Evolutionary conservation across 2,888 invertebrate genomes (phyloP), one percentile per base, ranked within the genome.

Genomic region (Cosmia pyralina): DNA sequence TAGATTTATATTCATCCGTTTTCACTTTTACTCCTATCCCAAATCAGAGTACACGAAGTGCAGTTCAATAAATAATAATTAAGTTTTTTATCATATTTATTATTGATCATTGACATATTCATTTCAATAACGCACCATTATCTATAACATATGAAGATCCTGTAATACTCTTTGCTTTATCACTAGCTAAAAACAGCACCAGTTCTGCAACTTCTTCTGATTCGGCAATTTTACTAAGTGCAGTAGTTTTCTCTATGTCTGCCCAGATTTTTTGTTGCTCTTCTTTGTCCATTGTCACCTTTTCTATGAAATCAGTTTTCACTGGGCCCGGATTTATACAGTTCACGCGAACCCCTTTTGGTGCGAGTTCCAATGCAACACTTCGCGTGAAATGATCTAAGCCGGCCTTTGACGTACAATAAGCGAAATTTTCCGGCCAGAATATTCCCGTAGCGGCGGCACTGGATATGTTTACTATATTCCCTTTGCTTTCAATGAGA

Each of bases 311-410:
- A 79, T 87, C 83, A n/a, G 88, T 88, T 76, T 74, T 86, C 11
- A 89, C 88, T 0, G 87, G 86, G 6, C 88, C 88, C 11, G 99
- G 99, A 93, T 98, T 98, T 0, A 99, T 98, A 72, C 97, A 96
- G 92, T 99, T 99, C 1, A 98, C 98, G 28, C 98, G 96, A 0
- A 98, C 98, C 81, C 97, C 97, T 90, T 97, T 97, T 0, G 96
- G 82, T 38, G 97, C 98, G 65, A 98, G 93, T 88, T 98, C 99
- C 66, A 99, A 93, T 19, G 99, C 99, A 28, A 97, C 96, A 91
- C 98, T 98, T 87, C 97, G 96, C 0, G 99, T 99, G 84, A 99
- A 97, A 89, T 99, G 98, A 94, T 99, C 99, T 1, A 99, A 93
- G 3, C 98, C 98, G 57, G 98, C 96, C 94, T 99, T 99, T 4